These are phyloP conservation scores for Hecatera dysodea DNA, from an alignment of 2,888 invertebrate genomes.

Conservation along the genomic window DNA sequence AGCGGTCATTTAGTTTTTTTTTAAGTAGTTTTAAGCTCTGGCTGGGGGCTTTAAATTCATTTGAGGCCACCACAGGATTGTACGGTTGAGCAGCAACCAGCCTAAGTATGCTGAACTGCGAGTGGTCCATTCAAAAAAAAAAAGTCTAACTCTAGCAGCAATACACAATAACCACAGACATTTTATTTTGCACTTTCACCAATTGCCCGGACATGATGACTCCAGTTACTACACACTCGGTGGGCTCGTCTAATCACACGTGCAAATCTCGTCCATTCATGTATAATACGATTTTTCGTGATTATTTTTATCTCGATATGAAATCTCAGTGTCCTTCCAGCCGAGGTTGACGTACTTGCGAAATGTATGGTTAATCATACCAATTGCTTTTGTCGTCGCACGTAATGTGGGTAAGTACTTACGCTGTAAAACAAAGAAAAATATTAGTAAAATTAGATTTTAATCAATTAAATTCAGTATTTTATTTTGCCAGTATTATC, in stretches of 20 bases:
- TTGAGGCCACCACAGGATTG: too few species aligned
- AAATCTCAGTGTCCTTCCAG: slow-evolving; percentile 70
- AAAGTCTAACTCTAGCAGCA: too few species aligned
- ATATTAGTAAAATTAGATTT: background rate
- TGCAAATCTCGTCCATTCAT: slow-evolving; percentile 74
- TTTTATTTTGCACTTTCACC: background rate
- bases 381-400: slow-evolving; percentile 33
- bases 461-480: background rate
- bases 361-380: slow-evolving; percentile 53
- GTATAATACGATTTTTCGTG: slow-evolving; percentile 51
- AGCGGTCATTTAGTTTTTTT: too few species aligned
- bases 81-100: too few species aligned
- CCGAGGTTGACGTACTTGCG: slow-evolving; percentile 68
- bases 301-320: slow-evolving; percentile 58
- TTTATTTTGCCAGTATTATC: background rate
- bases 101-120: too few species aligned
- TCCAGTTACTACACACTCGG: slow-evolving; percentile 35
- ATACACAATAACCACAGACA: too few species aligned
- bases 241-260: slow-evolving; percentile 56
- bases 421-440: slow-evolving; percentile 13
- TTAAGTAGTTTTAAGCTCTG: too few species aligned
- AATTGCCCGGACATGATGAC: background rate
- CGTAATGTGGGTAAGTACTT: background rate
- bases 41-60: too few species aligned
- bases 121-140: too few species aligned